Conservation (phyloP, 1,140 invertebrate species). For the Arion vulgaris region DNA sequence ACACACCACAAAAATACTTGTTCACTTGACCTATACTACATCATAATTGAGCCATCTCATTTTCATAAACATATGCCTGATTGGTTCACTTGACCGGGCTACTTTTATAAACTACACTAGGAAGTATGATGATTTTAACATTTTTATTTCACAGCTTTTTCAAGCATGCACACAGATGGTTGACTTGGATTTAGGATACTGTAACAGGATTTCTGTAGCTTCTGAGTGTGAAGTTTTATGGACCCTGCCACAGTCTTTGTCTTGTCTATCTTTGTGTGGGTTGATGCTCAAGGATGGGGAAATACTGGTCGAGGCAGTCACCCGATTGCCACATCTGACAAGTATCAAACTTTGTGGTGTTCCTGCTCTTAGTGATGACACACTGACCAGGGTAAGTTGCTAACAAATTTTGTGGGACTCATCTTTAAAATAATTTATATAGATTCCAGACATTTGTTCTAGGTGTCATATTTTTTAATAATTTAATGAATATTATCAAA, state of each 20-base stretch:
- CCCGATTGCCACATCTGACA: constrained; percentile 55
- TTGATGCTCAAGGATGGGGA: constrained; percentile 56
- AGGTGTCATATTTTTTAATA: no score
- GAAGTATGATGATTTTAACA: no score
- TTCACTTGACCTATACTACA: no score
- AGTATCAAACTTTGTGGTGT: constrained; percentile 64
- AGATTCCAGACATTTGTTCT: no score
- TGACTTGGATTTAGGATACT: constrained; percentile 66
- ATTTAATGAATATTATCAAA: no score
- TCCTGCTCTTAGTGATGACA: constrained; percentile 61
- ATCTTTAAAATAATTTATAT: no score
- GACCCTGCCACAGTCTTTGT: constrained; percentile 62
- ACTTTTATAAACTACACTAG: no score
- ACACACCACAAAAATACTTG: no score
- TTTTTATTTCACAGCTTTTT: constrained; percentile 52
- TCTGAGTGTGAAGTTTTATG: constrained; percentile 57
- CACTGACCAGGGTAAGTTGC: constrained; percentile 43
- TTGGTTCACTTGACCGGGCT: no score
- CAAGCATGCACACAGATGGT: constrained; percentile 60
- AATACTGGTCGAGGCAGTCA: constrained; percentile 61
- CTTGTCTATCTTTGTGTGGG: constrained; percentile 63
- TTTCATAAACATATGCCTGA: no score
- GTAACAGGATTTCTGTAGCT: constrained; percentile 52
- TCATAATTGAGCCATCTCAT: no score
- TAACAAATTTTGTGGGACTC: no score